Evolutionary conservation across 2,113 vertebrate genomes (phyloP), one percentile per base, ranked within the genome.

Genomic region (Sinocyclocheilus anshuiensis): DNA sequence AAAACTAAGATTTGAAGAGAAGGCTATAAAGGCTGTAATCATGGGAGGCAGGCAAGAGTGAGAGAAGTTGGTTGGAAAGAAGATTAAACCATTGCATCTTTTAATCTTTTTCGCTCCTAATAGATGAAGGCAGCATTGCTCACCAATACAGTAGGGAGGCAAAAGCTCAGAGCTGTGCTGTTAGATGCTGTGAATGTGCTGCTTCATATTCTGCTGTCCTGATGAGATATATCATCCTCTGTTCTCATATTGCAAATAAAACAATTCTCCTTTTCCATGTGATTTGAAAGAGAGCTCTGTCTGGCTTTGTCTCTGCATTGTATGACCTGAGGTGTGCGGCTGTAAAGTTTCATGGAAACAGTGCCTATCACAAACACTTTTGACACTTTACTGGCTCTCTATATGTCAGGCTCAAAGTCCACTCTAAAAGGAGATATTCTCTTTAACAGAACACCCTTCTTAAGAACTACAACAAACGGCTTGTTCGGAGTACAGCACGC

Each of bases 331-430:
- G 13, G 26, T 71, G 81, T 2, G 13, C 33, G 22, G 39, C 33
- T 29, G 13, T 29, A 61, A 78, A 78, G 83, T 78, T 71, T 86
- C 72, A 78, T 82, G 45, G 45, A 85, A 78, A 65, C 48, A 29
- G 72, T 45, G 74, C 36, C 26, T 48, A 11, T 61, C 67, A 53
- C 53, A 6, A n/a, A 57, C 16, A 45, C 26, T 55, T 33, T 76
- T n/a, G 71, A 53, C 20, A 29, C 26, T 15, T 59, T 26, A 71
- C 29, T 85, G 86, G 76, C 24, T 84, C 16, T 76, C 78, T 61
- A 61, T 83, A 20, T 42, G 53, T 75, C 50, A 61, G 24, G 18
- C 33, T 36, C 33, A 36, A 36, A 36, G 33, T 36, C 33, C 33
- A 36, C 4, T 36, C 26, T 26, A 26, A 26, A 26, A 26, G 26